These are phyloP conservation scores for Herpailurus yagouaroundi DNA, from an alignment of 2,113 vertebrate genomes.

Conservation along the genomic window DNA sequence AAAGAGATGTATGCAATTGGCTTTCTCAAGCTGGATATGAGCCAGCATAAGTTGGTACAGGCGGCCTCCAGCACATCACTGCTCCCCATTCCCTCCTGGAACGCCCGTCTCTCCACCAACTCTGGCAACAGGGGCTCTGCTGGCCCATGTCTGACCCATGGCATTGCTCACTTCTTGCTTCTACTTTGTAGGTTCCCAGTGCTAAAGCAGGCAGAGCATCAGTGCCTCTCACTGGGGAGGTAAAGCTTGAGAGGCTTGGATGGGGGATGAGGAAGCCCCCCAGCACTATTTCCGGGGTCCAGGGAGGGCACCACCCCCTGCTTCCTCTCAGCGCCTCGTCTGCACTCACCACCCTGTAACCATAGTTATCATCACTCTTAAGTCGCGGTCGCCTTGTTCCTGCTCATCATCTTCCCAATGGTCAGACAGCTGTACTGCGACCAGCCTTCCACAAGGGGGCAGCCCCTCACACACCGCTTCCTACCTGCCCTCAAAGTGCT, in stretches of 20 bases:
- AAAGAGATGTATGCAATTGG: neutral
- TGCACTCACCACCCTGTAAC: neutral
- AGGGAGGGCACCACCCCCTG: neutral
- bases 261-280: neutral
- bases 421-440: neutral
- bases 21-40: neutral
- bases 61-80: neutral
- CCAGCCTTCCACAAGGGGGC: neutral
- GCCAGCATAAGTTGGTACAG: neutral
- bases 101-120: neutral
- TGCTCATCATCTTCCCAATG: fast-evolving
- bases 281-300: neutral
- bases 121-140: neutral
- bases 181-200: neutral
- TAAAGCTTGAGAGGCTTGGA: neutral
- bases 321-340: neutral
- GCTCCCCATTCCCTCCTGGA: neutral
- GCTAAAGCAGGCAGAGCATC: neutral
- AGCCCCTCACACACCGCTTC: neutral
- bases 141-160: neutral
- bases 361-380: neutral
- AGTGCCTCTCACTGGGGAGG: neutral
- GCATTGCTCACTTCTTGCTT: neutral
- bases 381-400: neutral
- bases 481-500: neutral